Evolutionary conservation across 2,888 invertebrate genomes (phyloP), one percentile per base, ranked within the genome.

Genomic region (Rutpela maculata): DNA sequence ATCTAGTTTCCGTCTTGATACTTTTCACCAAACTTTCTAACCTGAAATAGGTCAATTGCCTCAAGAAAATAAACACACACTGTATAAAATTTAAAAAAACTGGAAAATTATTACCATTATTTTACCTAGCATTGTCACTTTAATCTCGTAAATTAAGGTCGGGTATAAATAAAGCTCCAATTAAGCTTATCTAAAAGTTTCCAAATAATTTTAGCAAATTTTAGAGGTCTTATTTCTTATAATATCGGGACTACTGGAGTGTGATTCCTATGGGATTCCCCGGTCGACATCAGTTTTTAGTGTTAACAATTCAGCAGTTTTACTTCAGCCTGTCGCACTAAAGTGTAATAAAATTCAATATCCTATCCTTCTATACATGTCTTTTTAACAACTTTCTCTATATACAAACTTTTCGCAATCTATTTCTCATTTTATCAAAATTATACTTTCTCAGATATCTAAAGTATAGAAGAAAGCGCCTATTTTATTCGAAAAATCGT

Each of bases 301-400:
- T 87, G 89, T 89, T 89, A 90, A 90, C 89, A 90, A 90, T 90
- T 90, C 89, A 88, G 88, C 89, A 90, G 89, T 89, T 90, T 90
- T 65, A 90, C 89, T 90, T 88, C 87, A 86, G 81, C 85, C 89
- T 89, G 89, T 90, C 89, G 88, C 87, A 89, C 87, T 89, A 89
- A 89, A 89, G 86, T 89, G 89, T 89, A 88, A 90, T 90, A 90
- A 90, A 90, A 89, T 89, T 89, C 89, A 86, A 86, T 85, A 76
- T 74, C 65, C 43, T 65, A 43, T 22, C 65, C 65, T 22, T n/a
- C 22, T 31, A 22, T 65, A 31, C 65, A 38, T 38, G 43, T n/a
- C 65, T 65, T 65, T 65, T 65, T 19, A 63, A 43, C 65, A 65
- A 65, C 43, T 65, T 65, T 43, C 65, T 11, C 18, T 43, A 43